Base-by-base conservation (phyloP, 2,888 invertebrate species). In the Quadroppia sp. region DNA sequence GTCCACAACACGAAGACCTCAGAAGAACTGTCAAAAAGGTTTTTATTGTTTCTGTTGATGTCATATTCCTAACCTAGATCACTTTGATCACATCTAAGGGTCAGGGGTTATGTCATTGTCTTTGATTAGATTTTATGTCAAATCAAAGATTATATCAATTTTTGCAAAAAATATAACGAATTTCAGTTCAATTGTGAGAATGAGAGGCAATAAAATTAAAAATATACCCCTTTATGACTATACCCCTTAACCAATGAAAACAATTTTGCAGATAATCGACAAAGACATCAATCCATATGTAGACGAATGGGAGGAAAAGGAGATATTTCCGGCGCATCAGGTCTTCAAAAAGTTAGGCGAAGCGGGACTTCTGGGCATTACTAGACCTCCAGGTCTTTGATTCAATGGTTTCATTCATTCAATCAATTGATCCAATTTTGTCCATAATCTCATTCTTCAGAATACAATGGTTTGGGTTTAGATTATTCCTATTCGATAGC, bases 391-490 rank as follows among this genome's bases (percentile, higher is more conserved):
- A 77, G 71, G 71, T 71, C 11, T 20, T 20, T n/a, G 32, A n/a
- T 32, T 13, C 32, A 7, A 61, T 23, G 83, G 85, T 85, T n/a
- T 74, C 69, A 76, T 7, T 17, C 15, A 25, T 53, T 53, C 2
- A 13, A 53, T 25, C 23, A 17, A 53, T 45, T 36, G 15, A n/a
- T 25, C 15, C 13, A 56, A 45, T 32, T 40, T 56, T 42, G 9
- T 17, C 30, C 25, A 25, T 30, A 25, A 25, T 28, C 9, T 6
- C 85, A 30, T 40, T 36, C 1, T 32, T 7, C 13, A 71, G 86
- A 85, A 76, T 86, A 85, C 81, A 86, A 86, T 32, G 86, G 86
- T 3, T 80, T 85, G 53, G 86, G 85, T 1, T 80, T 86, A 75
- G 85, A 86, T 79, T 86, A 83, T 80, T 82, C 84, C 28, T 86